phyloP scores from a whole-genome alignment of 2,797 vertebrate species.

The Girardinus metallicus region DNA sequence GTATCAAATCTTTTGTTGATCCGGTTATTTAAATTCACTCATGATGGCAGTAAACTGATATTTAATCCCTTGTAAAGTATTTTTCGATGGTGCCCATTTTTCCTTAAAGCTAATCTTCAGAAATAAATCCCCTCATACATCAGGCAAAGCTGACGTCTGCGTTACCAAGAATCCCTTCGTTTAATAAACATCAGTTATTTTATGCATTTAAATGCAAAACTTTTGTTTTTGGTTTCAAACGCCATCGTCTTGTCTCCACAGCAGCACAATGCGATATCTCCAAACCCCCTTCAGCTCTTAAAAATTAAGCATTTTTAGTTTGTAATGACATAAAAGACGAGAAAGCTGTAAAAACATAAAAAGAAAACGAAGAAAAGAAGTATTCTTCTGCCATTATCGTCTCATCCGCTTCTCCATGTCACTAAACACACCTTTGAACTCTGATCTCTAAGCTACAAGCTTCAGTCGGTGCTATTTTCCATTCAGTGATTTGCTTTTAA shows the following conservation, averaged over 20 bases:
- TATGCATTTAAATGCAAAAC: neutral
- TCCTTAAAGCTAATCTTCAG: too few relatives aligned
- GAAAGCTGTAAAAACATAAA: neutral
- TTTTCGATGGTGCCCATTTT: neutral
- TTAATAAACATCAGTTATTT: neutral
- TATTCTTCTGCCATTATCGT: slow-evolving; percentile 28
- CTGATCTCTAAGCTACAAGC: neutral
- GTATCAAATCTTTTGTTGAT: neutral
- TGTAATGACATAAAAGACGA: neutral
- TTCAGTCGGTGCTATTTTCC: neutral
- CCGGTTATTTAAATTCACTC: neutral
- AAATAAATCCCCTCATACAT: neutral
- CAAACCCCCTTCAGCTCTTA: neutral
- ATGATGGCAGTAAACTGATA: neutral
- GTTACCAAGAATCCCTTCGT: neutral
- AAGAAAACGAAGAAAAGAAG: slow-evolving; percentile 19
- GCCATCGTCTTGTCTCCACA: neutral
- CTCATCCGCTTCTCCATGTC: neutral
- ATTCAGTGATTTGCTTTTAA: slow-evolving; percentile 24
- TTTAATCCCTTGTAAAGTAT: neutral
- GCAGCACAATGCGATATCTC: neutral
- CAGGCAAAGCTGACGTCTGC: neutral
- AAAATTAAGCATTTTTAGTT: neutral
- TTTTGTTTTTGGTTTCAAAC: neutral
- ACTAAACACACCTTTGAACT: neutral